These are phyloP conservation scores for Bombus waltoni DNA, from an alignment of 1,140 invertebrate genomes.

Conservation along the genomic window DNA sequence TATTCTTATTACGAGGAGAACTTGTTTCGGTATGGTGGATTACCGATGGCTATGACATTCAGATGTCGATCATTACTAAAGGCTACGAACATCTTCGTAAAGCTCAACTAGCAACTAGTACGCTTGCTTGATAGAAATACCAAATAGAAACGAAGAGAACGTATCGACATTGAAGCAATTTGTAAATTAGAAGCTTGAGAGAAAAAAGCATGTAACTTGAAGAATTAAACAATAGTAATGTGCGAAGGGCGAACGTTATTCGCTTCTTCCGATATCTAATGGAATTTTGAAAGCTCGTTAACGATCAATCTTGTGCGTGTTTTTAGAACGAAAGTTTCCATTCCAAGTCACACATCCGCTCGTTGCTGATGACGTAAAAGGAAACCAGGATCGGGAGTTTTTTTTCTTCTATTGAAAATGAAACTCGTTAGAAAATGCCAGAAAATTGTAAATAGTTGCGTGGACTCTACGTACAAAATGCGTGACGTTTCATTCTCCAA, in stretches of 20 bases:
- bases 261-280: no score
- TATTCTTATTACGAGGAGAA: slow-evolving; percentile 25
- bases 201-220: no score
- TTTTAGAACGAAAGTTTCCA: neutral
- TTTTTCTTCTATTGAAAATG: neutral
- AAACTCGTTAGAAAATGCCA: neutral
- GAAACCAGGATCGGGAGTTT: no score
- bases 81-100: no score
- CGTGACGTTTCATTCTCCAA: slow-evolving; percentile 5
- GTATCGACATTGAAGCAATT: no score
- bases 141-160: no score
- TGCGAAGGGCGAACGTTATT: no score
- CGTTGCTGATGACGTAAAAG: neutral
- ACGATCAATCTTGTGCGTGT: neutral
- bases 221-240: no score
- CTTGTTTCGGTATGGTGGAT: neutral
- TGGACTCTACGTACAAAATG: slow-evolving; percentile 19
- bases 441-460: slow-evolving; percentile 11
- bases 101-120: neutral
- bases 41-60: slow-evolving; percentile 21
- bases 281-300: no score
- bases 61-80: slow-evolving; percentile 27
- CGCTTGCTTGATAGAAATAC: no score
- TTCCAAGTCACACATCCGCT: neutral
- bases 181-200: no score